These are phyloP conservation scores for Galeopsomyia nigrocyanea DNA, from an alignment of 2,888 invertebrate species.

Conservation along the genomic window DNA sequence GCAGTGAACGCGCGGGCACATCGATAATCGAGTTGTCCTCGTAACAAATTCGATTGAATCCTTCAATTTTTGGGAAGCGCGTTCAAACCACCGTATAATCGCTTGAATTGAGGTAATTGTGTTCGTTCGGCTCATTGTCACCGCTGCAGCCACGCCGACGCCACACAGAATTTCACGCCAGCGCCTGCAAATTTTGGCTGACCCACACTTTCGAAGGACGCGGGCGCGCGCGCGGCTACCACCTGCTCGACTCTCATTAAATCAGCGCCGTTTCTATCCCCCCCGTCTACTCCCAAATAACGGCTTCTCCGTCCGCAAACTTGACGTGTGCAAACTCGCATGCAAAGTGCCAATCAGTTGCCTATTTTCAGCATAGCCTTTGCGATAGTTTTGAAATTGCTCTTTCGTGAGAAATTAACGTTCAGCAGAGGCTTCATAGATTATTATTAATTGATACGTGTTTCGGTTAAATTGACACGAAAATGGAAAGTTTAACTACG, in stretches of 20 bases:
- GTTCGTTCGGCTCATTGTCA: neutral
- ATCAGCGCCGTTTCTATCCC: constrained; percentile 4
- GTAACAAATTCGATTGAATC: constrained; percentile 16
- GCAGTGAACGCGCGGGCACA: neutral
- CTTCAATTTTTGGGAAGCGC: constrained; percentile 27
- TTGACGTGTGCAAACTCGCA: constrained; percentile 26
- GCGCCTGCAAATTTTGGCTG: constrained; percentile 32
- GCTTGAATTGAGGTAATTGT: constrained; percentile 32
- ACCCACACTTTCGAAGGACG: constrained; percentile 14
- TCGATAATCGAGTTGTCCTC: neutral
- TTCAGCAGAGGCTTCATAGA: too few relatives aligned
- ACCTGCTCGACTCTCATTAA: constrained; percentile 33
- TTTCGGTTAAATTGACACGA: too few relatives aligned
- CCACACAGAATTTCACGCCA: constrained; percentile 21
- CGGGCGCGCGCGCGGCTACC: neutral
- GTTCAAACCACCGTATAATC: constrained; percentile 14
- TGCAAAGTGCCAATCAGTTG: constrained; percentile 39
- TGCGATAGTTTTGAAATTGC: too few relatives aligned
- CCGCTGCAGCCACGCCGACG: neutral
- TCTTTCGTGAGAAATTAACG: too few relatives aligned
- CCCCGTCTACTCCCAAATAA: constrained; percentile 21
- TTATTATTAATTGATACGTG: too few relatives aligned
- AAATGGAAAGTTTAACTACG: too few relatives aligned
- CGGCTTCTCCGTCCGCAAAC: constrained; percentile 34
- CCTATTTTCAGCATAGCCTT: neutral